These are phyloP conservation scores for Synergus japonicus DNA, from an alignment of 2,888 invertebrate species.

Conservation along the genomic window DNA sequence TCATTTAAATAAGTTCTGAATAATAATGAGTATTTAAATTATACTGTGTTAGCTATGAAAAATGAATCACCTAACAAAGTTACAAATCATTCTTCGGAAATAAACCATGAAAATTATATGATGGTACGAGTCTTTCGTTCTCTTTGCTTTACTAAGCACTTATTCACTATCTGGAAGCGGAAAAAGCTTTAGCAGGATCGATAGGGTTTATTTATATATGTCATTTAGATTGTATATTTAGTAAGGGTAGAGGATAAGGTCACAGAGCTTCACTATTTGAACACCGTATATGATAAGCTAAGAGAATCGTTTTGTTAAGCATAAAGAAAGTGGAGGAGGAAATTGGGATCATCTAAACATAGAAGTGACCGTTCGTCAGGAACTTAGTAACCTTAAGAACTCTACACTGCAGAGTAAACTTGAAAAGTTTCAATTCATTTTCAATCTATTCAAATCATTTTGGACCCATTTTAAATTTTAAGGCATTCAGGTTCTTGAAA, in stretches of 20 bases:
- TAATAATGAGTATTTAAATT: no score
- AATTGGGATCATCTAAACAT: slow-evolving; percentile 75
- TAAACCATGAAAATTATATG: not conserved
- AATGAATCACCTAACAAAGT: not conserved
- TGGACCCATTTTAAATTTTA: no score
- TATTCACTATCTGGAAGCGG: slow-evolving; percentile 22
- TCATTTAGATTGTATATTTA: slow-evolving; percentile 29
- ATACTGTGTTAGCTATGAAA: no score
- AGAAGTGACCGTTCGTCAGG: slow-evolving; percentile 74
- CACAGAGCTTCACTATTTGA: slow-evolving; percentile 55
- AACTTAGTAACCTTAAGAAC: slow-evolving; percentile 66
- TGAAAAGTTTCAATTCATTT: not conserved
- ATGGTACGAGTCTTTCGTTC: not conserved
- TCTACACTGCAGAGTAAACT: slow-evolving; percentile 59
- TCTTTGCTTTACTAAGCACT: slow-evolving; percentile 6
- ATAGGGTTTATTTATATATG: slow-evolving; percentile 29
- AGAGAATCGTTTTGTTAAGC: slow-evolving; percentile 73
- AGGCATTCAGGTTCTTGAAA: no score
- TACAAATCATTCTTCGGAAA: not conserved
- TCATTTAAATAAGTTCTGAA: no score
- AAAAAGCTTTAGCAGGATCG: slow-evolving; percentile 25
- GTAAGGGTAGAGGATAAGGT: slow-evolving; percentile 33
- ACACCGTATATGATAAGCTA: slow-evolving; percentile 66
- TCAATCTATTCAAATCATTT: no score
- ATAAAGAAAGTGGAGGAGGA: slow-evolving; percentile 74